Evolutionary conservation across 2,888 invertebrate genomes (phyloP).

Genomic region (Elegia similella): DNA sequence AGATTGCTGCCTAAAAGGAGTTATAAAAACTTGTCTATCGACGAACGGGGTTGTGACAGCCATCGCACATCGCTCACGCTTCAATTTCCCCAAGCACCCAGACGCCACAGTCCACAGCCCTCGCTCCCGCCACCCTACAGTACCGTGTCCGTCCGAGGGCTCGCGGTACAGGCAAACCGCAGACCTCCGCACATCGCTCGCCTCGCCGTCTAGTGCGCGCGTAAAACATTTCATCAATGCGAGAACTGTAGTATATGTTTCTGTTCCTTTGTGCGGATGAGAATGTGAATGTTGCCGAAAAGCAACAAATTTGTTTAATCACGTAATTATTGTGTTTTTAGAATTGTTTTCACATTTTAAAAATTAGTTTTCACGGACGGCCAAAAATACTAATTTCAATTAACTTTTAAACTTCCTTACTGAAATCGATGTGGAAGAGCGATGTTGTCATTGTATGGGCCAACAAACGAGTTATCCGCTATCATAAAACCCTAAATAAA

Average conservation of each 20-base stretch:
- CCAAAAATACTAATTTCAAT: too few species aligned
- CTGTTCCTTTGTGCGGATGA: background rate
- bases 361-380: too few species aligned
- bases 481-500: too few species aligned
- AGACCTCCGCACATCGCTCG: background rate
- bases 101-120: background rate
- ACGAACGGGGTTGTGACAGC: background rate
- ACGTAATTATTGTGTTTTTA: too few species aligned
- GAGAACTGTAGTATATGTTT: background rate
- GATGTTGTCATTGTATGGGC: too few species aligned
- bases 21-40: background rate
- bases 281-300: too few species aligned
- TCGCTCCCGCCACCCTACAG: slow-evolving; percentile 28
- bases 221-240: background rate
- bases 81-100: background rate
- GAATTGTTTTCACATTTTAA: too few species aligned
- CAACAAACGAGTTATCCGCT: too few species aligned
- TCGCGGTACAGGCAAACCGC: background rate
- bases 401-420: too few species aligned
- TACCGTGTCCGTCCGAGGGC: slow-evolving; percentile 15
- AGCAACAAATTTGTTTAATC: too few species aligned
- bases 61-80: background rate
- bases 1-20: too few species aligned
- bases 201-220: slow-evolving; percentile 1
- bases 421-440: too few species aligned